phyloP scores from a whole-genome alignment of 1,140 invertebrate species.

The Saccostrea cuccullata region DNA sequence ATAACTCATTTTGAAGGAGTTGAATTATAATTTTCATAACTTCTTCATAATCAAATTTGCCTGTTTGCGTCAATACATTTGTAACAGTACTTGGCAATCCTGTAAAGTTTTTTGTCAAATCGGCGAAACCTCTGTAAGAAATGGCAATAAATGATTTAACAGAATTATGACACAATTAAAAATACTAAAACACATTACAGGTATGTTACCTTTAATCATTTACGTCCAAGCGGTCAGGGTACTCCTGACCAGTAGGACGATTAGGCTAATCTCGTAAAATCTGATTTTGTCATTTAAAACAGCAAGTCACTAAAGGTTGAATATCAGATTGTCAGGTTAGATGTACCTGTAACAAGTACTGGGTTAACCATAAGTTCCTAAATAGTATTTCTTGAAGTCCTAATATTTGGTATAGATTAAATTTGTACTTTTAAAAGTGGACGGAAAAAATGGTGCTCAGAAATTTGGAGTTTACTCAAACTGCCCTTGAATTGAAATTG shows the following conservation, averaged over 20 bases:
- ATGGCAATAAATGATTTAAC: not conserved
- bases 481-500: not conserved
- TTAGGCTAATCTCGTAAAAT: not conserved
- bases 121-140: not conserved
- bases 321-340: not conserved
- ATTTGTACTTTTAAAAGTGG: not conserved
- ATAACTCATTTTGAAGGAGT: too few relatives aligned
- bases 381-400: too few relatives aligned
- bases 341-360: too few relatives aligned
- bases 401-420: too few relatives aligned
- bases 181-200: not conserved
- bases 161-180: constrained; percentile 17
- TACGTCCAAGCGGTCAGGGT: not conserved
- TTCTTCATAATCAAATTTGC: not conserved
- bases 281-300: not conserved
- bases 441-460: not conserved
- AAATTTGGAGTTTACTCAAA: not conserved
- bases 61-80: not conserved
- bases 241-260: not conserved
- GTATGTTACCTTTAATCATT: not conserved
- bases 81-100: not conserved
- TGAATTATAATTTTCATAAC: too few relatives aligned
- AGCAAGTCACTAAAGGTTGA: not conserved
- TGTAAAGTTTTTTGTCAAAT: not conserved
- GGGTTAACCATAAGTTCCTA: too few relatives aligned